Percentiles rank a stretch among this genome's conserved stretches.
These are phyloP conservation scores for Zaprionus lineosus DNA, from an alignment of 2,888 invertebrate species.

Conservation along the genomic window DNA sequence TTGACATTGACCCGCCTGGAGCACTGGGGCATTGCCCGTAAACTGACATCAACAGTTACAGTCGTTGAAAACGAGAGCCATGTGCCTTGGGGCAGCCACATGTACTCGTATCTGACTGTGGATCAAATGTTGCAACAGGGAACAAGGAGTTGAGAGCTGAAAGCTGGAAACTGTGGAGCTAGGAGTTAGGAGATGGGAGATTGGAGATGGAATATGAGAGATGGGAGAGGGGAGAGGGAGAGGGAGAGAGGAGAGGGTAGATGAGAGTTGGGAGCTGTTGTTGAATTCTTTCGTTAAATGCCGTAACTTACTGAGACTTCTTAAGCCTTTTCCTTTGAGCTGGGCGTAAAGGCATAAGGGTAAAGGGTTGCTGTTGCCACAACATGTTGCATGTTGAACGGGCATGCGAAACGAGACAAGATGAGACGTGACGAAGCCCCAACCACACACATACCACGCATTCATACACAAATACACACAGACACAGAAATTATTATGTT, in stretches of 20 bases:
- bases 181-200: too few species aligned
- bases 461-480: not conserved
- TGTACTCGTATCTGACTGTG: conserved; percentile 12
- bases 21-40: conserved; percentile 3
- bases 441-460: conserved; percentile 5
- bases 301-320: conserved; percentile 8
- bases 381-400: conserved; percentile 30
- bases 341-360: not conserved
- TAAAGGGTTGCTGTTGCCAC: conserved; percentile 37
- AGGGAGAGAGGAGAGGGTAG: too few species aligned
- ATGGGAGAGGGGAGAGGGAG: too few species aligned
- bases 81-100: not conserved
- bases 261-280: too few species aligned
- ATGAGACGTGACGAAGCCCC: not conserved
- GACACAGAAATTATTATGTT: conserved; percentile 54
- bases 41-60: conserved; percentile 5
- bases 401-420: not conserved
- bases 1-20: conserved; percentile 20
- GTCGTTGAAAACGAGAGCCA: not conserved
- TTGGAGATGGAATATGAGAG: too few species aligned
- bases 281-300: conserved; percentile 30
- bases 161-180: too few species aligned
- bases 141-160: too few species aligned
- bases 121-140: too few species aligned
- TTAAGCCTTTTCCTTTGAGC: not conserved